phyloP scores from a whole-genome alignment of 2,888 invertebrate genomes.

The Erynnis tages region DNA sequence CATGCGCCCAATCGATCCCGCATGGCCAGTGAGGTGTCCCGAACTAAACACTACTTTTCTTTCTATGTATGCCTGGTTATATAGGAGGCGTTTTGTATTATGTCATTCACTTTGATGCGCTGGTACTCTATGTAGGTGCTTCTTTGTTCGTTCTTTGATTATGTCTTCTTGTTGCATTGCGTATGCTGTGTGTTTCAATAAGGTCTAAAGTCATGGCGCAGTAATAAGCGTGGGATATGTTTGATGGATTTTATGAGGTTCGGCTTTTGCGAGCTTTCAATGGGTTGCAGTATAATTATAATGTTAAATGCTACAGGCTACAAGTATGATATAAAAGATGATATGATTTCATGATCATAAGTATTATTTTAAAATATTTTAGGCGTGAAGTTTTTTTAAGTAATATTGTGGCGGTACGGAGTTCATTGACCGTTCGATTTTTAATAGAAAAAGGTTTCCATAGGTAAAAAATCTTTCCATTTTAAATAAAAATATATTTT shows the following conservation, averaged over 20 bases:
- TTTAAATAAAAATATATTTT: neutral
- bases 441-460: too few relatives aligned
- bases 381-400: too few relatives aligned
- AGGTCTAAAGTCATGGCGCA: constrained; percentile 20
- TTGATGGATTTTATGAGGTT: constrained; percentile 12
- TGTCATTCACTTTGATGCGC: constrained; percentile 75
- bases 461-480: neutral
- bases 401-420: too few relatives aligned
- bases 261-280: constrained; percentile 9
- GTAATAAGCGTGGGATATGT: constrained; percentile 18
- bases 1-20: constrained; percentile 77
- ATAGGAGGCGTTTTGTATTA: constrained; percentile 53
- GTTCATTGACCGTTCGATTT: neutral
- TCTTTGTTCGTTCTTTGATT: constrained; percentile 37
- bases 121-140: constrained; percentile 40
- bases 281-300: too few relatives aligned
- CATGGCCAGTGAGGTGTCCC: constrained; percentile 63
- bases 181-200: constrained; percentile 17
- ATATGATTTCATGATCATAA: too few relatives aligned
- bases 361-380: too few relatives aligned
- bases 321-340: too few relatives aligned
- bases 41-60: constrained; percentile 57
- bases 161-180: constrained; percentile 29
- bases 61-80: constrained; percentile 40
- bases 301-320: too few relatives aligned